Base-by-base conservation (phyloP, 2,797 vertebrate species). In the Falco columbarius region DNA sequence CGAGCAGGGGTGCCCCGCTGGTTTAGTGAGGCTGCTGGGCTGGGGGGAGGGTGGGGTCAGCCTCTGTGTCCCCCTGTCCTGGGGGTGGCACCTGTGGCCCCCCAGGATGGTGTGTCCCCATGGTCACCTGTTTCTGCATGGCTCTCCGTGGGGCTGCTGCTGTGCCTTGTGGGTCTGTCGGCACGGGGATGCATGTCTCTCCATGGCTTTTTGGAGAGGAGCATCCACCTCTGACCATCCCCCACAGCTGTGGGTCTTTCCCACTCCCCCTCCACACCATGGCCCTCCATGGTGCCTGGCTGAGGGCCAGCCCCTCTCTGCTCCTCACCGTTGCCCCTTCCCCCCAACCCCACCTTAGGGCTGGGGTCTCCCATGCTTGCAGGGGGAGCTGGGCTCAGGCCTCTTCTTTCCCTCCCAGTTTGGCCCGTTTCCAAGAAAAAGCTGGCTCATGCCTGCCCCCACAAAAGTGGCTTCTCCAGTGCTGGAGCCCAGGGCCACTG, bases 191-290 rank as follows among this genome's bases (percentile, higher is more conserved):
- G 27, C 24, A 55, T 34, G 11, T 16, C 22, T 54, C 27, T 36
- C 20, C 24, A 1, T 51, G 40, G 19, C 9, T 19, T 23, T 63
- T 10, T 4, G 12, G 8, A 7, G 36, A 23, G 10, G 42, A 23
- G 38, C 16, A 19, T 14, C 19, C 42, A n/a, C 15, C 3, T 52
- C 18, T 62, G 19, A 6, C 14, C 44, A 42, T 19, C 38, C 8
- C 22, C 24, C 15, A 1, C 1, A 4, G 34, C 81, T 1, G 0
- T 26, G 72, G 27, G 34, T 49, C 29, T 75, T 29, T 61, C 34
- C n/a, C 2, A 0, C 13, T 67, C 9, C 14, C 26, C 10, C 8
- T 21, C 16, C 7, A 2, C 2, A 3, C 42, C 1, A 0, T 12
- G 70, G 18, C 42, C 38, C 42, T 5, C 22, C 0, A 0, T 9